Conservation (phyloP, 2,888 invertebrate genomes). For the Petrophora chlorosata region DNA sequence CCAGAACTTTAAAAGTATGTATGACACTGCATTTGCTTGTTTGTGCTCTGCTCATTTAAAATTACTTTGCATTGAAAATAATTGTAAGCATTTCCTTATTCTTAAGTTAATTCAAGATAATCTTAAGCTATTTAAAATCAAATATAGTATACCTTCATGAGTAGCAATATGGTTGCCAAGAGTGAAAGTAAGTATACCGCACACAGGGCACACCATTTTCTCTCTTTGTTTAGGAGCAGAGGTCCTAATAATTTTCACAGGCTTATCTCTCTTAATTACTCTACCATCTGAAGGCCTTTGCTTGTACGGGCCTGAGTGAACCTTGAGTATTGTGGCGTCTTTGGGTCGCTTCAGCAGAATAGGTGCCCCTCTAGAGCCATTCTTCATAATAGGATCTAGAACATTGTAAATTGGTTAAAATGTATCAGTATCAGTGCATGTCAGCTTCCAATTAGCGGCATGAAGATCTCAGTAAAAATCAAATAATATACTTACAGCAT, state of each 20-base stretch:
- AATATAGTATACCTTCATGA: conserved; percentile 68
- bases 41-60: too few relatives aligned
- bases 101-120: too few relatives aligned
- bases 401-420: too few relatives aligned
- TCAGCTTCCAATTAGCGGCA: background rate
- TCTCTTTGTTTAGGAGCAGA: conserved; percentile 65
- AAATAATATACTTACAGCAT: conserved; percentile 65
- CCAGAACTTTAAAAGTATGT: too few relatives aligned
- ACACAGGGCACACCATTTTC: conserved; percentile 78
- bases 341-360: conserved; percentile 74
- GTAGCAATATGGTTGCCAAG: conserved; percentile 77
- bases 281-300: conserved; percentile 40
- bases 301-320: conserved; percentile 61
- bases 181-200: conserved; percentile 77
- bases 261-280: conserved; percentile 50
- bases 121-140: too few relatives aligned
- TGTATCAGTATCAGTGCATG: too few relatives aligned
- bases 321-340: conserved; percentile 72
- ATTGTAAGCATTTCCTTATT: too few relatives aligned
- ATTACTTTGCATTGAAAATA: too few relatives aligned
- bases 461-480: background rate
- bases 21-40: too few relatives aligned
- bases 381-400: conserved; percentile 75
- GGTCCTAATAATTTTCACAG: conserved; percentile 56
- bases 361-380: conserved; percentile 71